phyloP scores from a whole-genome alignment of 2,797 vertebrate genomes.

The Molossus molossus region DNA sequence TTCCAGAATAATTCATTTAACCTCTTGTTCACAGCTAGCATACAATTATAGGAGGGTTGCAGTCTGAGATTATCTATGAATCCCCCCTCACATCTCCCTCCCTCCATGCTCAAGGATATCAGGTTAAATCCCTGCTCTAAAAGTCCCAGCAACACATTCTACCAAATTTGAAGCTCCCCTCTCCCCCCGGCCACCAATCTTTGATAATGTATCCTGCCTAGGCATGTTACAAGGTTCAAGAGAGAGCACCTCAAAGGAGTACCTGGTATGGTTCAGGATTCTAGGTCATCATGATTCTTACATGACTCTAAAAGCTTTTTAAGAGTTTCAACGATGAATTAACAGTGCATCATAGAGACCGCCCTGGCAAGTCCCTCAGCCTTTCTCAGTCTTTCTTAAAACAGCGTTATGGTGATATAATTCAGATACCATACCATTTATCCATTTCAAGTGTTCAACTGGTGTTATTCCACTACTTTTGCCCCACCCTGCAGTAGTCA shows the following conservation, averaged over 20 bases:
- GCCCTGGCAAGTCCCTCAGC: not conserved
- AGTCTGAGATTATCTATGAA: not conserved
- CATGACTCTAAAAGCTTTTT: slow-evolving; percentile 15
- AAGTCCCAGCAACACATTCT: not conserved
- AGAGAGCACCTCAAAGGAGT: not conserved
- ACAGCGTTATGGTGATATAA: not conserved
- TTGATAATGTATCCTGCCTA: not conserved
- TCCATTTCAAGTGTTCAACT: not conserved
- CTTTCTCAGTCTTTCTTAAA: not conserved
- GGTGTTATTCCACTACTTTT: not conserved
- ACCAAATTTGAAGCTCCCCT: not conserved
- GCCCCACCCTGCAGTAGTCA: not conserved
- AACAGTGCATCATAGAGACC: not conserved
- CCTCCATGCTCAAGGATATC: not conserved
- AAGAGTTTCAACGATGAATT: slow-evolving; percentile 19
- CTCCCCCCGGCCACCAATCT: not conserved
- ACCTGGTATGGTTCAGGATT: not conserved
- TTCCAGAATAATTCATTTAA: not conserved
- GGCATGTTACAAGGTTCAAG: not conserved
- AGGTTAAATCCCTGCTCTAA: not conserved
- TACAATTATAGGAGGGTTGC: not conserved
- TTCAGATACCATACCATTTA: not conserved
- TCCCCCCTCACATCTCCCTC: not conserved
- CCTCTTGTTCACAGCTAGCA: not conserved
- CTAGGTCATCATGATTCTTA: not conserved